A percentile compares a stretch with the other conserved stretches of the same genome.
phyloP scores from a whole-genome alignment of 2,797 vertebrate species.

The Chrosomus eos region DNA sequence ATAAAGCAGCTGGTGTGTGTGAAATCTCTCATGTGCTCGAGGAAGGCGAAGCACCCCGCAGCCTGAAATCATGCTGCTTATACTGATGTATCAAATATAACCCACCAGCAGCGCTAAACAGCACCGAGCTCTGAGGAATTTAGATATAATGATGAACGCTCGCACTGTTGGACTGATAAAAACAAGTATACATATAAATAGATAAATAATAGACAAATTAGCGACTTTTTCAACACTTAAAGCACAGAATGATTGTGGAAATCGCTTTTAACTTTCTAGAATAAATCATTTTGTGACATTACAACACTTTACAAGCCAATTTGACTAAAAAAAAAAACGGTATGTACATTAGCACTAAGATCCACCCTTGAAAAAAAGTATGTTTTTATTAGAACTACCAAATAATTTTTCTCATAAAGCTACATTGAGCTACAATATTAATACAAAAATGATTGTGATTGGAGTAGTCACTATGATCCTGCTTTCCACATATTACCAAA shows the following conservation, averaged over 20 bases:
- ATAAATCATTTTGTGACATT: not conserved
- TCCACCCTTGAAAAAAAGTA: not conserved
- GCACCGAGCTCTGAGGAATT: constrained; percentile 41
- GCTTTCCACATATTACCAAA: not conserved
- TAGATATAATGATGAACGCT: constrained; percentile 26
- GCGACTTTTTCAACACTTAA: constrained; percentile 16
- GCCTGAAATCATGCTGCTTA: constrained; percentile 32
- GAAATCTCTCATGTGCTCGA: constrained; percentile 42
- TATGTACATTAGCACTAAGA: not conserved
- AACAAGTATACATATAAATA: constrained; percentile 10
- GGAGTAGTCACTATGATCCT: not conserved
- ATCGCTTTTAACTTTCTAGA: constrained; percentile 4
- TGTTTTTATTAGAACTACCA: not conserved
- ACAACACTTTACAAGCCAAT: not conserved
- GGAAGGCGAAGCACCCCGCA: constrained; percentile 31
- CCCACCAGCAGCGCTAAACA: constrained; percentile 34
- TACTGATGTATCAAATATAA: constrained; percentile 45
- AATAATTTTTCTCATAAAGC: not conserved
- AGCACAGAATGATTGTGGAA: not conserved
- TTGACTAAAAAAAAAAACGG: not conserved
- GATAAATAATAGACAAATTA: constrained; percentile 1
- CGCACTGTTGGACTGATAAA: constrained; percentile 18
- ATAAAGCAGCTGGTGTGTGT: constrained; percentile 62
- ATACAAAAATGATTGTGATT: not conserved
- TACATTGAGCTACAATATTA: not conserved